A percentile compares a stretch with the other conserved stretches of the same genome.
These are phyloP conservation scores for Acipenser transmontanus DNA, from an alignment of 2,797 vertebrate genomes.

Conservation along the genomic window DNA sequence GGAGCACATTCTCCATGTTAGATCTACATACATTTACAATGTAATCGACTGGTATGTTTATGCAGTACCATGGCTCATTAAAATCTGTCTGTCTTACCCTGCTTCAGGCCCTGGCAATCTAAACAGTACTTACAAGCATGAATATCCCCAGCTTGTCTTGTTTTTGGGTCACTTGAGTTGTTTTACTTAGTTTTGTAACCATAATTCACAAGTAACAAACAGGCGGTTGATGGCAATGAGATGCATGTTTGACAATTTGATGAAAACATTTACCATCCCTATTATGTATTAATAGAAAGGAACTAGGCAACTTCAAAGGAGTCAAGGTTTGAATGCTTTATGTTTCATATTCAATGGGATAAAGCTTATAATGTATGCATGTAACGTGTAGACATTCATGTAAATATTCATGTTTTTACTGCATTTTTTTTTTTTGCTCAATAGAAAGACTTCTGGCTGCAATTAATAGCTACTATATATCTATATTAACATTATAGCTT, in stretches of 20 bases:
- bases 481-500: neutral
- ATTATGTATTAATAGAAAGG: neutral
- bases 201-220: conserved; percentile 3
- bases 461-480: no score
- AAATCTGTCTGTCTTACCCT: conserved; percentile 1
- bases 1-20: no score
- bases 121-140: neutral
- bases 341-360: no score
- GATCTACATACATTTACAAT: no score
- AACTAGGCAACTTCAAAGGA: no score
- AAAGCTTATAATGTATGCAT: no score
- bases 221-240: neutral
- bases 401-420: no score
- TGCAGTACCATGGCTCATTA: conserved; percentile 9
- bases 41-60: no score
- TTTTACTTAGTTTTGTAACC: neutral
- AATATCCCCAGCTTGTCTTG: neutral
- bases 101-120: neutral
- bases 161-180: neutral
- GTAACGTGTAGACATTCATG: no score
- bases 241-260: conserved; percentile 3
- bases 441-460: no score
- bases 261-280: neutral
- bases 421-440: no score
- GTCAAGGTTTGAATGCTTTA: no score